These are phyloP conservation scores for Azemiops feae DNA, from an alignment of 2,113 vertebrate genomes.

Conservation along the genomic window DNA sequence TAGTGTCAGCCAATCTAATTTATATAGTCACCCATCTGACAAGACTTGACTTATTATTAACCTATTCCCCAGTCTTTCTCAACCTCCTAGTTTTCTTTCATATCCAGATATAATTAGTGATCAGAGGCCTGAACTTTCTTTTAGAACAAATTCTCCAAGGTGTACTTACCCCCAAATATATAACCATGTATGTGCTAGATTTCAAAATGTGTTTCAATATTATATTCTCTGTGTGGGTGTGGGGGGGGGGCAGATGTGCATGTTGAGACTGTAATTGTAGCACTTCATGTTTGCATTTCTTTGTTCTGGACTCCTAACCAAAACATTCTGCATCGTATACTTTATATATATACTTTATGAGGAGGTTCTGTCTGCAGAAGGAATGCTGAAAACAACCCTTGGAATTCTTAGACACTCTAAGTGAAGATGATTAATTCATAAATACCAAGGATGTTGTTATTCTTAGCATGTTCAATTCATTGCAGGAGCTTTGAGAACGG, in stretches of 20 bases:
- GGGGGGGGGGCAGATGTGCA: rapidly evolving
- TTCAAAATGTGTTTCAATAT: background rate
- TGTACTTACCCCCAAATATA: background rate
- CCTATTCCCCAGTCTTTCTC: no score
- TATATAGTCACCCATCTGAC: background rate
- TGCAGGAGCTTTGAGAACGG: background rate
- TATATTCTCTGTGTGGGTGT: background rate
- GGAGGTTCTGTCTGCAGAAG: background rate
- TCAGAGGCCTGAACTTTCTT: background rate
- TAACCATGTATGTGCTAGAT: background rate
- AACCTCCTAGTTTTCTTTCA: background rate
- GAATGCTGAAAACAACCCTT: background rate
- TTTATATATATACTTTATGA: background rate
- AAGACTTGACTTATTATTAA: background rate
- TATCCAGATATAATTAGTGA: background rate
- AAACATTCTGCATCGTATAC: background rate
- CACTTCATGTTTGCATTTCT: no score
- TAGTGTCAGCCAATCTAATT: background rate
- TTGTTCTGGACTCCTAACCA: background rate
- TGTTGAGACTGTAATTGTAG: background rate
- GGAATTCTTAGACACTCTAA: background rate
- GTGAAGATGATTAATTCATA: conserved; percentile 5
- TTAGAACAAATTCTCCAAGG: background rate
- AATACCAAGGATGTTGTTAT: conserved; percentile 4
- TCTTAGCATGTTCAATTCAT: background rate